Evolutionary conservation across 2,797 vertebrate species (phyloP), one percentile per base, ranked within the genome.

Genomic region (Harpagifer antarcticus): DNA sequence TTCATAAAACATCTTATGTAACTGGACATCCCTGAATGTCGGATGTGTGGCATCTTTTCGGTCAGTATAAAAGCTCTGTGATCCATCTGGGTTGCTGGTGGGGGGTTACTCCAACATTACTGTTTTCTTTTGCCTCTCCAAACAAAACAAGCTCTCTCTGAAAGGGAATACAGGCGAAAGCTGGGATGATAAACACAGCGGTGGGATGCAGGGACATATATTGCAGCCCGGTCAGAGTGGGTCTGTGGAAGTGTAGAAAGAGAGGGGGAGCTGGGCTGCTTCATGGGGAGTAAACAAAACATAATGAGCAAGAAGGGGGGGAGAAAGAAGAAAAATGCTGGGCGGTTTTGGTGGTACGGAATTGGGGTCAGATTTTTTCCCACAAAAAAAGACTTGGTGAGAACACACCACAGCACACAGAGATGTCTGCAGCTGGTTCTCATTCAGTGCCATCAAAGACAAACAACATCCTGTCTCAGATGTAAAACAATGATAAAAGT

Each of bases 301-400:
- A 91, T 81, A 78, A 78, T 56, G 67, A 76, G 72, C 86, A 91
- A 90, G 68, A 68, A 53, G 61, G 49, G 54, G 66, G 64, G 53
- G 27, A 37, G 57, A 74, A 81, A 85, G 78, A 78, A 79, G 63
- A 83, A 90, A 90, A 88, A 84, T 76, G 61, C 90, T 56, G 86
- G 2, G 73, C 50, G 74, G 89, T 89, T 89, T 89, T 78, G 84
- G 82, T 89, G 59, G 87, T 89, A 71, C 72, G 85, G 85, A 93
- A 88, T 92, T 81, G 77, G 84, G 96, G 96, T 96, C 93, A 67
- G 90, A 8, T 66, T 85, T 85, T 92, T 97, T 97, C 96, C 96
- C 96, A 97, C 93, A 37, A 37, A 37, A 37, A 95, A 83, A 86
- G 79, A 61, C 81, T 87, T 60, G 43, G 45, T 80, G 54, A 72